Evolutionary conservation across 2,113 vertebrate genomes (phyloP).

Genomic region (Cichladusa arquata): DNA sequence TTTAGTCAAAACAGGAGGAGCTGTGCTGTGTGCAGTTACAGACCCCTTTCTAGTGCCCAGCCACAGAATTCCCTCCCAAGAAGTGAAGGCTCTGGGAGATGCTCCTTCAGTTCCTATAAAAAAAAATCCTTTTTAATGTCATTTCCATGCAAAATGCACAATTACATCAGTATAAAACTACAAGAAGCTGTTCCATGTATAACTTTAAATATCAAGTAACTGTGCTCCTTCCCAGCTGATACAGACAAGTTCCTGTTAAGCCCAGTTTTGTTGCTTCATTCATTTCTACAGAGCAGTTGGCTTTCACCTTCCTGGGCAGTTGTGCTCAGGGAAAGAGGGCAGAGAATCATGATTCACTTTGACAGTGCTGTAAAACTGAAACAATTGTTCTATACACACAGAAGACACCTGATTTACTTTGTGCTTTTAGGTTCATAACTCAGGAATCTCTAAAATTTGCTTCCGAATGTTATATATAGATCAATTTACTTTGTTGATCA

Average conservation of each 20-base stretch:
- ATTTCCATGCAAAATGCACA: not conserved
- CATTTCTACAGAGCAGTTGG: not conserved
- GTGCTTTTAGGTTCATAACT: not conserved
- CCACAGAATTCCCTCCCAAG: not conserved
- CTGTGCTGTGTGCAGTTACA: not conserved
- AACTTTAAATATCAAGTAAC: not conserved
- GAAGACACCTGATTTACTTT: not conserved
- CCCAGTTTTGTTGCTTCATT: not conserved
- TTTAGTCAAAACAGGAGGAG: not conserved
- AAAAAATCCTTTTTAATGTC: not conserved
- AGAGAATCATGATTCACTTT: not conserved
- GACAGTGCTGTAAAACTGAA: not conserved
- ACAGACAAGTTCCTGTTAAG: not conserved
- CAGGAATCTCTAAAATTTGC: not conserved
- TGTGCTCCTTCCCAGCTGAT: not conserved
- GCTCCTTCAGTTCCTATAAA: not conserved
- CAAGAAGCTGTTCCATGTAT: not conserved
- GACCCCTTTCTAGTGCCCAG: not conserved
- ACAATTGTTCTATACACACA: not conserved
- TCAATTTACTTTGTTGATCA: not conserved
- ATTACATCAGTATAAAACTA: not conserved
- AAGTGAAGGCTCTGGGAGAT: not conserved
- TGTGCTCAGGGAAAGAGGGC: not conserved
- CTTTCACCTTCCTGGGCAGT: not conserved
- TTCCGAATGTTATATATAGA: not conserved